phyloP scores from a whole-genome alignment of 2,797 vertebrate genomes.

The Rhinella marina region DNA sequence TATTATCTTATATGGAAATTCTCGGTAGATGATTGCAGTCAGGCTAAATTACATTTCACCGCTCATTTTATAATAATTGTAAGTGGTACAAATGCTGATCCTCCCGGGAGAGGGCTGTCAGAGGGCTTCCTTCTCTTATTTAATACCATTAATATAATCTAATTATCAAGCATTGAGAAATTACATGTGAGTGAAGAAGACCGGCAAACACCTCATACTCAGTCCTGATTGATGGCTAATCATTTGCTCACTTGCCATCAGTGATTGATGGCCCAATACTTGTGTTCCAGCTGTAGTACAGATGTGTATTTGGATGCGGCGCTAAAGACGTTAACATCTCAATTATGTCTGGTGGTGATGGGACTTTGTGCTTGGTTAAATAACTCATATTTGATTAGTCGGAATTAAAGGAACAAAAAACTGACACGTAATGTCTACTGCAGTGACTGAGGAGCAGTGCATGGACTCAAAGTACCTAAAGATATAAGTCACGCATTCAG shows the following conservation, averaged over 20 bases:
- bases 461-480: no score
- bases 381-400: constrained; percentile 6
- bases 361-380: background rate
- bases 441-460: background rate
- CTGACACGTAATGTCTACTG: background rate
- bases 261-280: constrained; percentile 81
- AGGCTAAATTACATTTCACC: constrained; percentile 47
- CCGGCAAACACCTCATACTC: constrained; percentile 64
- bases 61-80: constrained; percentile 48
- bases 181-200: constrained; percentile 65
- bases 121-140: constrained; percentile 39
- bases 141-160: constrained; percentile 54
- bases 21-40: constrained; percentile 3
- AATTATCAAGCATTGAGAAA: constrained; percentile 74
- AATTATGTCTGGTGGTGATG: constrained; percentile 13
- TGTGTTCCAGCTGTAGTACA: constrained; percentile 80
- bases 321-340: constrained; percentile 30
- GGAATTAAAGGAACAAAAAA: background rate
- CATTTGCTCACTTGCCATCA: constrained; percentile 76
- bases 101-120: background rate
- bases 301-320: constrained; percentile 61
- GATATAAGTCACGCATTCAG: no score
- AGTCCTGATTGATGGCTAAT: constrained; percentile 81
- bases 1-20: constrained; percentile 28
- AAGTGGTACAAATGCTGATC: constrained; percentile 6